Evolutionary conservation across 2,797 vertebrate species (phyloP).

Genomic region (Arctocebus calabarensis): DNA sequence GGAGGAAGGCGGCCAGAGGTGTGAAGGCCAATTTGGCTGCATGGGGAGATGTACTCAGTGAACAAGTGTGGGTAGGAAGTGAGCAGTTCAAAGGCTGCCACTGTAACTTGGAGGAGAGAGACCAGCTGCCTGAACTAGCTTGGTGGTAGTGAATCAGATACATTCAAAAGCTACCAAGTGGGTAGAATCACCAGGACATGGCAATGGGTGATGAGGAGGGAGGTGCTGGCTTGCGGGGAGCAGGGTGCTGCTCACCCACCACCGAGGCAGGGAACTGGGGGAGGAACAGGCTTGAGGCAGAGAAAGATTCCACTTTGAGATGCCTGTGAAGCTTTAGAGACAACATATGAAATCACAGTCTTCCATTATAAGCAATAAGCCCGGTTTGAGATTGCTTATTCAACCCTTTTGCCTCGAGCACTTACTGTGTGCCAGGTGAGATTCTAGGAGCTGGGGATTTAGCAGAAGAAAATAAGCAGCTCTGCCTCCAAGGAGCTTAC

Average conservation of each 20-base stretch:
- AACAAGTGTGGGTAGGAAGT: neutral
- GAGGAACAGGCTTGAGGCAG: neutral
- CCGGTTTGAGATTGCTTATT: neutral
- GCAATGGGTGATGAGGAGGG: neutral
- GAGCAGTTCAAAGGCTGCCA: neutral
- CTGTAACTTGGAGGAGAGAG: neutral
- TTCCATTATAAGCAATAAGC: neutral
- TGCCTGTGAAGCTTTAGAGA: neutral
- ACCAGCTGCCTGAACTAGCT: neutral
- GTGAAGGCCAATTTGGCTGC: neutral
- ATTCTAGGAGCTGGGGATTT: neutral
- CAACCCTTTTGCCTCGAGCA: neutral
- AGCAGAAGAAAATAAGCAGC: neutral
- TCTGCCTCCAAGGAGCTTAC: neutral
- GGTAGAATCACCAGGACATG: neutral
- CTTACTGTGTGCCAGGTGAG: neutral
- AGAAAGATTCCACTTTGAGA: neutral
- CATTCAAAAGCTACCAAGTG: neutral
- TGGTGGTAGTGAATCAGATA: neutral
- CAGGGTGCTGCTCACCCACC: no score
- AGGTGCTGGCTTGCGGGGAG: neutral
- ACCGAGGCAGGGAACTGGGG: accelerated
- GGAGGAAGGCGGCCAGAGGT: neutral
- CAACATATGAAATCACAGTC: neutral
- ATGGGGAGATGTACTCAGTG: neutral